phyloP scores from a whole-genome alignment of 2,113 vertebrate species.

The Lophotis ruficrista region DNA sequence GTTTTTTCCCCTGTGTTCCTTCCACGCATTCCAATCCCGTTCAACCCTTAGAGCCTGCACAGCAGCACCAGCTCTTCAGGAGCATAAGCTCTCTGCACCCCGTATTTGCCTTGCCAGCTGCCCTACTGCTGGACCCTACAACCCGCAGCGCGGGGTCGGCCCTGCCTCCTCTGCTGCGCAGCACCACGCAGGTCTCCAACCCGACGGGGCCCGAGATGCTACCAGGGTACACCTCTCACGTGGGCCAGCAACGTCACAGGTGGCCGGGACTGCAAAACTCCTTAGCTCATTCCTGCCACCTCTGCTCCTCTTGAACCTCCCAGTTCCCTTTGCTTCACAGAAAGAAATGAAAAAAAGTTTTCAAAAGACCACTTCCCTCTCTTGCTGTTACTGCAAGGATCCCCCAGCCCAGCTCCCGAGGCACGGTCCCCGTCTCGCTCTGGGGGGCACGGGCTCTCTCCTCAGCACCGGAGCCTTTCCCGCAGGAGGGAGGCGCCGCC shows the following conservation, averaged over 20 bases:
- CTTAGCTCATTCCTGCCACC: not conserved
- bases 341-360: too few species aligned
- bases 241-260: too few species aligned
- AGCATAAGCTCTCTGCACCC: not conserved
- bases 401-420: too few species aligned
- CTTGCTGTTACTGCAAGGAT: too few species aligned
- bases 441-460: too few species aligned
- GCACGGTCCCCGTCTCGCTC: too few species aligned
- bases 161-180: not conserved
- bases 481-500: fast-evolving
- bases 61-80: not conserved
- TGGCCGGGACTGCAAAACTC: not conserved
- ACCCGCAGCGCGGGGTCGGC: too few species aligned
- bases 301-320: not conserved
- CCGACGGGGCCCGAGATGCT: not conserved
- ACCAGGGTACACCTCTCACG: fast-evolving
- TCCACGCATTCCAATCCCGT: not conserved
- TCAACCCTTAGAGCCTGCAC: not conserved
- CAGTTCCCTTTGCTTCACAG: not conserved
- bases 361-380: too few species aligned
- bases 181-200: not conserved
- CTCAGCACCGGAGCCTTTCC: not conserved
- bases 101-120: fast-evolving
- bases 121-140: not conserved
- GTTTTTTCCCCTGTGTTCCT: not conserved